Evolutionary conservation across 2,797 vertebrate species (phyloP).

Genomic region (Hippocampus kuda): DNA sequence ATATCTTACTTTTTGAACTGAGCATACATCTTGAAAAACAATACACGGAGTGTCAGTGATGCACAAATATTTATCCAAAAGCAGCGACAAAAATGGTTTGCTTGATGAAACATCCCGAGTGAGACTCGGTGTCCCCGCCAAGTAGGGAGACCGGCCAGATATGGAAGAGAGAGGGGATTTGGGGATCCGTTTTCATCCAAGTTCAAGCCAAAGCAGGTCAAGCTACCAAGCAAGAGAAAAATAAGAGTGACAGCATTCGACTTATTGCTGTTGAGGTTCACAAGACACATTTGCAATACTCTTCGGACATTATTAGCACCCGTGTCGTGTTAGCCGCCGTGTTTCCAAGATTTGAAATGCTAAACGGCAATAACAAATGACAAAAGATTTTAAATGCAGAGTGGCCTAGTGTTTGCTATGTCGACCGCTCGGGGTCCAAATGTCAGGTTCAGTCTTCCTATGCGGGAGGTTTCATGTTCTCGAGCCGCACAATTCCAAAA

Average conservation of each 20-base stretch:
- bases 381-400: no score
- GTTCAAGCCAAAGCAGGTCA: conserved; percentile 30
- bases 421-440: no score
- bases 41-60: not conserved
- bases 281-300: not conserved
- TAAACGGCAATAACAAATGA: no score
- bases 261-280: not conserved
- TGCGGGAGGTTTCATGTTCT: no score
- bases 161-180: conserved; percentile 24
- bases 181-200: conserved; percentile 18
- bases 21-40: not conserved
- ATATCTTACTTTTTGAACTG: not conserved
- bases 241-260: not conserved
- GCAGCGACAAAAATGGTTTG: conserved; percentile 6
- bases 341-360: no score
- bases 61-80: not conserved
- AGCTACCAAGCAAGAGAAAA: not conserved
- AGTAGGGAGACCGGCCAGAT: conserved; percentile 13
- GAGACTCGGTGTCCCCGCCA: conserved; percentile 39
- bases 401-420: no score
- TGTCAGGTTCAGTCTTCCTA: no score
- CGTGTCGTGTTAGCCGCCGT: no score
- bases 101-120: conserved; percentile 18
- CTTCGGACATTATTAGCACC: no score
- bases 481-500: no score